Conservation (phyloP, 2,888 invertebrate genomes). For the Bombyx huttoni region DNA sequence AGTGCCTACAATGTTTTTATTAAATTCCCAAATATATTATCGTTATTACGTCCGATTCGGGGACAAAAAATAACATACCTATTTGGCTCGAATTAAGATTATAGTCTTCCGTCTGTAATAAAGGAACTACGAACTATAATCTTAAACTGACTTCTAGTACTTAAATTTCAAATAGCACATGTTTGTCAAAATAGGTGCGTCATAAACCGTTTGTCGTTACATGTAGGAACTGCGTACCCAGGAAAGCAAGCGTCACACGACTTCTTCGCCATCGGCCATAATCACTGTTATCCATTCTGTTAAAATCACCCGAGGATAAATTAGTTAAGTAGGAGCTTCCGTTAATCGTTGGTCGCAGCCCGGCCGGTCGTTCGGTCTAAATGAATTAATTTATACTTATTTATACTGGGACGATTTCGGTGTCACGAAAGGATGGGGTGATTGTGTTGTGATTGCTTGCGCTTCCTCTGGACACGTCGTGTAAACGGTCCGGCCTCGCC, state of each 20-base stretch:
- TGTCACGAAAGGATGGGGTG: slow-evolving; percentile 71
- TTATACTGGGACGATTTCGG: slow-evolving; percentile 71
- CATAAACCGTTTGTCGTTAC: not conserved
- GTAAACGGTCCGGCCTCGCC: slow-evolving; percentile 36
- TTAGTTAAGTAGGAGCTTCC: slow-evolving; percentile 74
- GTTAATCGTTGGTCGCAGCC: slow-evolving; percentile 68
- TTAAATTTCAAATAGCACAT: not conserved
- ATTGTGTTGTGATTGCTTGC: slow-evolving; percentile 68
- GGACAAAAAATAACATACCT: too few species aligned
- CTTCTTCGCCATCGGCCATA: slow-evolving; percentile 48
- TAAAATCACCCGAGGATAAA: slow-evolving; percentile 73
- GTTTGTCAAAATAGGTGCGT: not conserved
- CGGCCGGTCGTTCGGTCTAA: slow-evolving; percentile 63
- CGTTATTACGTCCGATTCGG: not conserved
- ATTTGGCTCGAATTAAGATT: not conserved
- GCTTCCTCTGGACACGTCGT: slow-evolving; percentile 65
- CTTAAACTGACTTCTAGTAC: not conserved
- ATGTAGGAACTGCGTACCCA: slow-evolving; percentile 8
- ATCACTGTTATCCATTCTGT: slow-evolving; percentile 74
- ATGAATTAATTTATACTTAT: slow-evolving; percentile 74
- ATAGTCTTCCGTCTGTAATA: not conserved
- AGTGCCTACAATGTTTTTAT: slow-evolving; percentile 1
- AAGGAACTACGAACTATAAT: too few species aligned
- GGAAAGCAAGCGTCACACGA: slow-evolving; percentile 41
- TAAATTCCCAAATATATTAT: not conserved